Base-by-base conservation (phyloP, 1,140 invertebrate species). In the Tenebrio molitor region DNA sequence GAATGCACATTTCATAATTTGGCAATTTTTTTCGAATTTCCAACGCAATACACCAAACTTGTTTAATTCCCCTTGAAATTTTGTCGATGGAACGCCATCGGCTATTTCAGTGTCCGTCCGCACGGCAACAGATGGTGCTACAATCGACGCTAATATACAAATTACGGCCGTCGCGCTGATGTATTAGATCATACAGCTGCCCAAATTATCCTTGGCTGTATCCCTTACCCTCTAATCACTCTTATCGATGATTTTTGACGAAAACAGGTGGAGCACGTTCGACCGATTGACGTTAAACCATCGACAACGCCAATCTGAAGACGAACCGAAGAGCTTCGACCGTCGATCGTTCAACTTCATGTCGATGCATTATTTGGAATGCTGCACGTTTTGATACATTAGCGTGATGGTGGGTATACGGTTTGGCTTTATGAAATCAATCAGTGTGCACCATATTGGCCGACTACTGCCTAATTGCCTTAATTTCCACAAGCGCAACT, bases 91-190 rank as follows among this genome's bases (percentile, higher is more conserved):
- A 42, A 1, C 29, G 19, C 10, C 64, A 44, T 14, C 64, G 42
- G 25, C 34, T 29, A 21, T 29, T 29, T 6, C 64, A 25, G 17
- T 66, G 64, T 66, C 64, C 64, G 64, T 66, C 46, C 19, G 36
- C 68, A 70, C 17, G 68, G 46, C 68, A 63, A 70, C 68, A 70
- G 68, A 70, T 70, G 68, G 68, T 58, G 44, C 19, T 41, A 70
- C 68, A 70, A 63, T 70, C 50, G 34, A 41, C 29, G 68, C 68
- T 62, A 70, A 58, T 62, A 58, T 62, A 53, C 68, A 70, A 70
- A 70, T 70, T 58, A 70, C 42, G 34, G 50, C 3, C 68, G 44
- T 33, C n/a, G 16, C 68, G 44, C 15, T 42, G 36, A 66, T 66
- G 17, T 66, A 66, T 66, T 42, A 41, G 64, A 44, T 66, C 23